A percentile compares a stretch with the other conserved stretches of the same genome.
Conservation (phyloP, 2,888 invertebrate species). For the Lymantria monacha region DNA sequence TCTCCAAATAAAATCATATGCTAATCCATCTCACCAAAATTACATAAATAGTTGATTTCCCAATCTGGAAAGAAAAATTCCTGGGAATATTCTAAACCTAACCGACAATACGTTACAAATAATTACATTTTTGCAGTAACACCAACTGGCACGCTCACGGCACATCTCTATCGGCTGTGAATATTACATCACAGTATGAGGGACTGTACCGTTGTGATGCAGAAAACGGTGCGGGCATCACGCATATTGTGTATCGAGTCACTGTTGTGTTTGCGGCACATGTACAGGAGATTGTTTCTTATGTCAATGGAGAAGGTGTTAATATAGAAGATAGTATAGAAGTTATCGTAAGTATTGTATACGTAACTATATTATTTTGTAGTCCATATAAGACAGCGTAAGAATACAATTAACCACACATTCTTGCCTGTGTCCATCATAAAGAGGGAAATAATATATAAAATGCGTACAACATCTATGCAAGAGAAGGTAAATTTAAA, state of each 20-base stretch:
- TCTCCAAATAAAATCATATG: no score
- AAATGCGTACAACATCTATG: no score
- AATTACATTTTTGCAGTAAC: slow-evolving; percentile 44
- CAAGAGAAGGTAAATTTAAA: no score
- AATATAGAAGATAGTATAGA: slow-evolving; percentile 39
- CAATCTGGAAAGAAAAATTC: no score
- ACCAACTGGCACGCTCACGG: slow-evolving; percentile 52
- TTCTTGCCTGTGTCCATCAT: no score
- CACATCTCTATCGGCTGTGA: slow-evolving; percentile 40
- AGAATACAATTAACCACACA: no score
- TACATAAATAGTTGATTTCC: no score
- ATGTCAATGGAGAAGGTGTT: slow-evolving; percentile 35
- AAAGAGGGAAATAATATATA: no score
- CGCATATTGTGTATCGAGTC: slow-evolving; percentile 75
- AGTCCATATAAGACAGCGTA: no score
- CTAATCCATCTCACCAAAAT: no score
- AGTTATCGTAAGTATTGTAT: slow-evolving; percentile 42
- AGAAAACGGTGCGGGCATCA: slow-evolving; percentile 81
- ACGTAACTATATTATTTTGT: background rate
- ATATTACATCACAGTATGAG: slow-evolving; percentile 50
- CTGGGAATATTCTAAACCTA: no score
- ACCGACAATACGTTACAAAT: no score
- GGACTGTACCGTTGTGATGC: slow-evolving; percentile 84
- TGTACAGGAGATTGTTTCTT: slow-evolving; percentile 44
- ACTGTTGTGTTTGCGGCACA: slow-evolving; percentile 59